Evolutionary conservation across 2,797 vertebrate species (phyloP).

Genomic region (Sphenopsis melanotis): DNA sequence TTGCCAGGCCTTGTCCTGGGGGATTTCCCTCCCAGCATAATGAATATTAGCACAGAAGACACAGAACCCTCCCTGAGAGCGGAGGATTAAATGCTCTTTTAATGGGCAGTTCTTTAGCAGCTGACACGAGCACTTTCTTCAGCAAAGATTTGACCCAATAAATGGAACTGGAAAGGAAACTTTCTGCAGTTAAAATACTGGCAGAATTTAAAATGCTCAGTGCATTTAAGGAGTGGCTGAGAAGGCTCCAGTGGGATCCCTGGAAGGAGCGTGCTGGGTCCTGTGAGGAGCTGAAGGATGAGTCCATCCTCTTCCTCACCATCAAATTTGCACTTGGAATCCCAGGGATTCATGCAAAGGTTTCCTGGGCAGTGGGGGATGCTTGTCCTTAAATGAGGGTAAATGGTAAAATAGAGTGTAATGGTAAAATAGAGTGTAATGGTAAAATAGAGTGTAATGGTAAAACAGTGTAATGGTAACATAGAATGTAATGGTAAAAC

Average conservation of each 20-base stretch:
- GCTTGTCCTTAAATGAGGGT: neutral
- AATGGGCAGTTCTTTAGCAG: neutral
- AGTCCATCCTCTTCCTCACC: neutral
- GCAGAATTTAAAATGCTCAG: neutral
- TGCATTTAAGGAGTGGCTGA: neutral
- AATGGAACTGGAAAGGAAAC: neutral
- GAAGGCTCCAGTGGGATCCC: neutral
- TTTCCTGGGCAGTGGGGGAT: neutral
- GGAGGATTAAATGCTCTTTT: slow-evolving; percentile 5
- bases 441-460: neutral
- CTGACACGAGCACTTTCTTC: neutral
- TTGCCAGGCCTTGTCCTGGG: neutral
- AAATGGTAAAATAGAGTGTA: neutral
- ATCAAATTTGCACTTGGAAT: neutral
- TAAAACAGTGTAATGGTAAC: too few species aligned
- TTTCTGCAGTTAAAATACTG: neutral
- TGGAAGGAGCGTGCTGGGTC: accelerated
- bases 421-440: neutral
- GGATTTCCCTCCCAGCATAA: slow-evolving; percentile 11
- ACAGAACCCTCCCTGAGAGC: neutral
- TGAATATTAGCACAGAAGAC: slow-evolving; percentile 12
- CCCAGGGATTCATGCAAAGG: accelerated
- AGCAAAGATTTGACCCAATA: neutral
- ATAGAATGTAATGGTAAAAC: neutral
- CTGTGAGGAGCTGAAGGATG: neutral